Evolutionary conservation across 1,140 invertebrate genomes (phyloP), one percentile per base, ranked within the genome.

Genomic region (Ectropis grisescens): DNA sequence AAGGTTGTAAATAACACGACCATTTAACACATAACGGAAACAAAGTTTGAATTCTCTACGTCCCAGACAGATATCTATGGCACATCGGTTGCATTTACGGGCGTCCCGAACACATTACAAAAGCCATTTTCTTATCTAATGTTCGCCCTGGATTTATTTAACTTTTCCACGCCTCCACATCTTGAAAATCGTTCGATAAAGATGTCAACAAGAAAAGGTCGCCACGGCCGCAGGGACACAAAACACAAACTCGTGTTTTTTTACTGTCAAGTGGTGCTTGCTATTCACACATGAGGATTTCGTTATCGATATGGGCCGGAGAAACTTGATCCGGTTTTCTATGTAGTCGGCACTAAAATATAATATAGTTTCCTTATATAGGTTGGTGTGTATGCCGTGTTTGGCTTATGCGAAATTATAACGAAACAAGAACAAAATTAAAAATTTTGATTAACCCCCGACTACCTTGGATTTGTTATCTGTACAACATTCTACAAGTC

Each of bases 91-190:
- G 76, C 71, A 74, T 78, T 78, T 69, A 81, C 76, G 67, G 67
- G 60, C 72, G 55, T 75, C 71, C 71, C 67, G 66, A 72, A 76
- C 56, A 78, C 76, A 81, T 81, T 81, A 78, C 72, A 70, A 72
- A 74, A 66, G 67, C 69, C 67, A 76, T 81, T 81, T 57, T 59
- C 66, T 72, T 78, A 78, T 78, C 76, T 74, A 74, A 78, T 76
- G 72, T 68, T 59, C 58, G 45, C 52, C 58, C 62, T 66, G 58
- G 68, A 78, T 78, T 78, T 78, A 81, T 81, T 78, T 75, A 74
- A 74, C 68, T 68, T 76, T 68, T 75, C 57, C 68, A 74, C 62
- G 67, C 67, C 66, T 64, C 56, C 58, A 56, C 61, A 76, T 76
- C 70, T 75, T 53, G 57, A 60, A 58, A 68, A 76, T 69, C 66